Percentiles rank a stretch among this genome's conserved stretches.
phyloP scores from a whole-genome alignment of 2,888 invertebrate genomes.

The Stomorhina lunata region DNA sequence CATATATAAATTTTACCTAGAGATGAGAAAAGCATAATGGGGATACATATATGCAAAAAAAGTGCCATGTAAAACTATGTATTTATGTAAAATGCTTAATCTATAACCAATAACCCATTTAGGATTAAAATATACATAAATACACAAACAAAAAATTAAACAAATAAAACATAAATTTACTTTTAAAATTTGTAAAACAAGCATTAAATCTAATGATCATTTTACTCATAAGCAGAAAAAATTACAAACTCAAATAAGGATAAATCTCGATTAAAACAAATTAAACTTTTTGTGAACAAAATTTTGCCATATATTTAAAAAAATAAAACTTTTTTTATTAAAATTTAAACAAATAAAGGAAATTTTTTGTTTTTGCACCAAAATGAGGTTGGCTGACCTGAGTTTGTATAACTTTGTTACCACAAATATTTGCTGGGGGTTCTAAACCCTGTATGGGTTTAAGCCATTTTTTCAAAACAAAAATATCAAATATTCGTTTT shows the following conservation, averaged over 20 bases:
- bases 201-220: conserved; percentile 4
- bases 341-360: not conserved
- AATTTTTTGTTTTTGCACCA: not conserved
- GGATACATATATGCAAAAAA: not conserved
- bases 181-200: conserved; percentile 14
- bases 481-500: not conserved
- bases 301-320: not conserved
- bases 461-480: not conserved
- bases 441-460: not conserved
- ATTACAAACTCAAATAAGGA: not conserved
- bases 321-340: not conserved
- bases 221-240: not conserved
- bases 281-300: not conserved
- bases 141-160: not conserved
- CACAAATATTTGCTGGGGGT: conserved; percentile 17
- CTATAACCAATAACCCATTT: conserved; percentile 16
- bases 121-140: conserved; percentile 19
- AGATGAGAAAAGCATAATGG: not conserved
- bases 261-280: not conserved
- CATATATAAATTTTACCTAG: not conserved
- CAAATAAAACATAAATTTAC: conserved; percentile 1
- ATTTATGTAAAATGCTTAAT: conserved; percentile 2
- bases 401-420: conserved; percentile 25
- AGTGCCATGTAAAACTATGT: not conserved
- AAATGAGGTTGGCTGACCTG: conserved; percentile 1